Evolutionary conservation across 2,797 vertebrate genomes (phyloP).

Genomic region (Gila robusta): DNA sequence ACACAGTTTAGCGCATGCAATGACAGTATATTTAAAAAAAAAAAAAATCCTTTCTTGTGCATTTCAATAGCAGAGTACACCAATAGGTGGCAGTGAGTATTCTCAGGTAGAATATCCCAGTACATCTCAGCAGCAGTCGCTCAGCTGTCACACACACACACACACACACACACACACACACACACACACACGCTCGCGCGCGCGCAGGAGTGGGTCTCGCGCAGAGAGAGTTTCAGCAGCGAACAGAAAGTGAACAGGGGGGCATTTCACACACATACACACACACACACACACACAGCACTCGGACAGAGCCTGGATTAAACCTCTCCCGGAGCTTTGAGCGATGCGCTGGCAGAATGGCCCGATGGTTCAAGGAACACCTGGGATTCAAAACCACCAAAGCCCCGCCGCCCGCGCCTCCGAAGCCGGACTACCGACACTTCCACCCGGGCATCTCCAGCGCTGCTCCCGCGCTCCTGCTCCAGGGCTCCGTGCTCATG

Average conservation of each 20-base stretch:
- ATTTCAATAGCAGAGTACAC: slow-evolving; percentile 50
- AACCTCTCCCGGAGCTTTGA: slow-evolving; percentile 71
- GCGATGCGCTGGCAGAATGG: slow-evolving; percentile 92
- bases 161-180: slow-evolving; percentile 37
- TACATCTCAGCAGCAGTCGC: slow-evolving; percentile 63
- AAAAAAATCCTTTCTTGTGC: background rate
- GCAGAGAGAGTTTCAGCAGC: slow-evolving; percentile 65
- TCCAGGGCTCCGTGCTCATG: slow-evolving; percentile 69
- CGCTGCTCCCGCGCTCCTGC: slow-evolving; percentile 77
- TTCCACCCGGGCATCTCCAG: slow-evolving; percentile 78
- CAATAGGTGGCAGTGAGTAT: slow-evolving; percentile 81
- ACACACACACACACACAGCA: slow-evolving; percentile 1
- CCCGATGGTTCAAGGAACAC: slow-evolving; percentile 97
- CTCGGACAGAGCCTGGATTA: slow-evolving; percentile 27
- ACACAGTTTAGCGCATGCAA: background rate
- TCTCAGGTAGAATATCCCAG: slow-evolving; percentile 73
- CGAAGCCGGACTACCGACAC: slow-evolving; percentile 91
- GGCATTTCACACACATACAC: slow-evolving; percentile 19
- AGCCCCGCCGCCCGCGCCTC: slow-evolving; percentile 89
- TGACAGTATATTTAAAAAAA: background rate
- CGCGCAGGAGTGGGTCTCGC: background rate
- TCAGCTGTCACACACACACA: slow-evolving; percentile 67
- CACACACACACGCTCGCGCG: background rate
- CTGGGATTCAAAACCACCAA: slow-evolving; percentile 95
- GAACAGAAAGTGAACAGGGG: slow-evolving; percentile 65